Evolutionary conservation across 2,113 vertebrate species (phyloP), one percentile per base, ranked within the genome.

Genomic region (Xyliphius kryptos): DNA sequence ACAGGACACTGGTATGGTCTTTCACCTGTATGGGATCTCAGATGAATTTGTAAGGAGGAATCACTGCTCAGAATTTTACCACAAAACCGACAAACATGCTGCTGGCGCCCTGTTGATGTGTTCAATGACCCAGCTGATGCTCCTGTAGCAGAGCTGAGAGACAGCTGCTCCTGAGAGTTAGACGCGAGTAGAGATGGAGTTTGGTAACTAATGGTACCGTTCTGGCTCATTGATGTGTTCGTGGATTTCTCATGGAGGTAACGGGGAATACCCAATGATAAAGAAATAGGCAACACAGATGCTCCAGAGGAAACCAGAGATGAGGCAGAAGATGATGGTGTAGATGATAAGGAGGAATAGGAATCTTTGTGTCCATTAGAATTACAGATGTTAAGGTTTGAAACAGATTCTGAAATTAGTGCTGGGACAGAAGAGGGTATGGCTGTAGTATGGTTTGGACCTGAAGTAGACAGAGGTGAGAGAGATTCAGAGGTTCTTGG

Each of bases 61-160:
- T 96, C 93, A 13, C 92, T 94, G 59, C 92, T 92, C n/a, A 96
- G 85, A 1, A 90, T 86, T 76, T 96, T 96, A 8, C 91, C 92
- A 13, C 93, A 96, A 46, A 91, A 95, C 1, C 91, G 87, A 52
- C 93, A 95, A n/a, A 89, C 85, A 48, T 95, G 92, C 26, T 85
- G 85, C 16, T 76, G 72, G 2, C 86, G 86, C 21, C 79, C 80
- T 2, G 73, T 51, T n/a, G n/a, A n/a, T n/a, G n/a, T n/a, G n/a
- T n/a, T n/a, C n/a, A n/a, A n/a, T 6, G 79, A 79, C 38, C 70
- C 61, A 54, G 73, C 69, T 6, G 77, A 71, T 0, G 77, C 70
- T 9, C 75, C 72, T 5, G 83, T 56, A 15, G 79, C 74, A 49
- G 83, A 82, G 67, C 71, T 79, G 49, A 79, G 67, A 50, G 83